Conservation (phyloP, 1,140 invertebrate genomes). For the Drosophila nikananu region DNA sequence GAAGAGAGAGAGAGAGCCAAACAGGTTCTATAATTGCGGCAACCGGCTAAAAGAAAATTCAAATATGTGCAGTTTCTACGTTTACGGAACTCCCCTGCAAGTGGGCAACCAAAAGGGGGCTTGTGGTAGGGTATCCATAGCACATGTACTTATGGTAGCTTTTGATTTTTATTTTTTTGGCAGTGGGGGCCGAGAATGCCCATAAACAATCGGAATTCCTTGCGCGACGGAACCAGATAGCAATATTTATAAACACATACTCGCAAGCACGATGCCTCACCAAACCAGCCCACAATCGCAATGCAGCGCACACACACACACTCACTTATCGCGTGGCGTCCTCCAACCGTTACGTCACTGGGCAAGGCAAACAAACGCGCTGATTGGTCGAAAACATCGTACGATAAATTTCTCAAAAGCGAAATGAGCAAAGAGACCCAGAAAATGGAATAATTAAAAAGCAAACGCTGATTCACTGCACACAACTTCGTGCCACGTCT, state of each 20-base stretch:
- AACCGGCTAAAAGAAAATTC: conserved; percentile 19
- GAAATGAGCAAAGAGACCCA: conserved; percentile 75
- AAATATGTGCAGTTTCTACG: conserved; percentile 1
- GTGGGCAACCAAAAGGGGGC: neutral
- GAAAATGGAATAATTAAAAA: conserved; percentile 73
- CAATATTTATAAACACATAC: conserved; percentile 14
- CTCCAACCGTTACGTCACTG: conserved; percentile 78
- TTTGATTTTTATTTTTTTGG: neutral
- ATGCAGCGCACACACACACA: conserved; percentile 35
- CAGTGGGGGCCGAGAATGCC: conserved; percentile 28
- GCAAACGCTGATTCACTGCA: conserved; percentile 57
- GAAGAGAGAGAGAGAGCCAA: conserved; percentile 5
- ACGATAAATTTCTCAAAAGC: conserved; percentile 84
- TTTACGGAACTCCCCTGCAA: conserved; percentile 14
- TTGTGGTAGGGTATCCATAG: conserved; percentile 1
- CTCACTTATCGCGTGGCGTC: conserved; percentile 71
- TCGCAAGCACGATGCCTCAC: conserved; percentile 17
- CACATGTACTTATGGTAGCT: conserved; percentile 6
- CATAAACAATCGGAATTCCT: conserved; percentile 48
- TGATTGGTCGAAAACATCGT: conserved; percentile 85
- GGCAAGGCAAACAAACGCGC: conserved; percentile 77
- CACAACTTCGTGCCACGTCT: conserved; percentile 57
- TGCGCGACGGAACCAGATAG: conserved; percentile 25
- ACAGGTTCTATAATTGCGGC: conserved; percentile 35
- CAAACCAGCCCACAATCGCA: conserved; percentile 28